Percentiles rank a stretch among this genome's conserved stretches.
These are phyloP conservation scores for Malurus melanocephalus DNA, from an alignment of 2,113 vertebrate species.

Conservation along the genomic window DNA sequence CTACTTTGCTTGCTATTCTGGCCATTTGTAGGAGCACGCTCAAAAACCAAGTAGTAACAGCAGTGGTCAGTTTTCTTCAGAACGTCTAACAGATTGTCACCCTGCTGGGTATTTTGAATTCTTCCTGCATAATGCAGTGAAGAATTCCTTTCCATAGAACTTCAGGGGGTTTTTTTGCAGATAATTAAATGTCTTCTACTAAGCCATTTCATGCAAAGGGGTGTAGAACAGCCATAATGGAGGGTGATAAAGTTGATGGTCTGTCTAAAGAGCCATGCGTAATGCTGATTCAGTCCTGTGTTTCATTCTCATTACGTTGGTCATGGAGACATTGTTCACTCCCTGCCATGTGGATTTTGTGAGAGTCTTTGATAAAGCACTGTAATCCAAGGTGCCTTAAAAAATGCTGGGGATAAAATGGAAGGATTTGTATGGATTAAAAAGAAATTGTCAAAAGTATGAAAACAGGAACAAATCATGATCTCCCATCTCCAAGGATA, in stretches of 20 bases:
- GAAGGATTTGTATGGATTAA: background rate
- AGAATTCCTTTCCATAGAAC: background rate
- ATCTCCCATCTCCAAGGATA: background rate
- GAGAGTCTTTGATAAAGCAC: background rate
- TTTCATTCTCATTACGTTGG: background rate
- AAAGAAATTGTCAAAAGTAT: background rate
- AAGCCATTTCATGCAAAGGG: background rate
- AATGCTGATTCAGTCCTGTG: rapidly evolving
- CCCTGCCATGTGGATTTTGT: background rate
- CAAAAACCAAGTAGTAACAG: background rate
- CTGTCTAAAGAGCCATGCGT: background rate
- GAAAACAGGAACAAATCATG: background rate
- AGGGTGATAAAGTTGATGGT: background rate
- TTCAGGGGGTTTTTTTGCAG: rapidly evolving
- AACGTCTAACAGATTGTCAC: background rate
- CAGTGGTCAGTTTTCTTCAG: background rate
- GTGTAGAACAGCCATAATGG: background rate
- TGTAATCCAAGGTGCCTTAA: background rate
- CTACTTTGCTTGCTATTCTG: background rate
- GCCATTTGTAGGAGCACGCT: background rate
- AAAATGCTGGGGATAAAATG: background rate
- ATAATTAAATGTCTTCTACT: background rate
- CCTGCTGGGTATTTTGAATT: background rate
- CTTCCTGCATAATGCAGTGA: background rate
- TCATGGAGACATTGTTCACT: background rate